phyloP scores from a whole-genome alignment of 2,888 invertebrate genomes.

The Quadriops clusia region DNA sequence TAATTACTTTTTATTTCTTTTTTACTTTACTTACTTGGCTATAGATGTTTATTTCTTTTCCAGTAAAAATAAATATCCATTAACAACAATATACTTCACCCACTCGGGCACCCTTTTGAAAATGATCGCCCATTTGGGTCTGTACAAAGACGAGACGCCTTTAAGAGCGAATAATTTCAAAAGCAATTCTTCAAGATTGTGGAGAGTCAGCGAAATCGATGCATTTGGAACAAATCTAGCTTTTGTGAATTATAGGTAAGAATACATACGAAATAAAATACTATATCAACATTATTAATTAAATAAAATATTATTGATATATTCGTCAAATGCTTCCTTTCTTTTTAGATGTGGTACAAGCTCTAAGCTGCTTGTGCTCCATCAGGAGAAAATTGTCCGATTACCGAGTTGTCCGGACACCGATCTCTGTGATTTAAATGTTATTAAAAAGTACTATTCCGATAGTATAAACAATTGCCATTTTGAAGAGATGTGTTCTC shows the following conservation, averaged over 20 bases:
- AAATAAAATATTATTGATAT: slow-evolving; percentile 53
- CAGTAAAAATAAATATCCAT: slow-evolving; percentile 8
- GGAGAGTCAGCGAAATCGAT: slow-evolving; percentile 51
- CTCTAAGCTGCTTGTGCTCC: slow-evolving; percentile 51
- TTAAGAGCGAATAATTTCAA: slow-evolving; percentile 38
- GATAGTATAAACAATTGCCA: slow-evolving; percentile 53
- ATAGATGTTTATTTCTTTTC: too few relatives aligned
- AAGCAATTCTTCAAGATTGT: slow-evolving; percentile 28
- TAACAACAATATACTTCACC: slow-evolving; percentile 44
- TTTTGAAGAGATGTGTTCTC: slow-evolving; percentile 51
- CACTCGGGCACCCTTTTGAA: slow-evolving; percentile 71
- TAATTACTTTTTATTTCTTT: slow-evolving; percentile 1
- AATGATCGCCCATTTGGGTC: slow-evolving; percentile 50
- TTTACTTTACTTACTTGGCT: too few relatives aligned
- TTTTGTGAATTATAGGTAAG: too few relatives aligned
- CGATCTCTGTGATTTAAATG: slow-evolving; percentile 54
- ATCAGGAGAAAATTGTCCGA: slow-evolving; percentile 60
- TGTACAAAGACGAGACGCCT: slow-evolving; percentile 49
- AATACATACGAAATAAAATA: too few relatives aligned
- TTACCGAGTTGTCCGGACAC: slow-evolving; percentile 51
- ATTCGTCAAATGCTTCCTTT: slow-evolving; percentile 63
- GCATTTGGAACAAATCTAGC: slow-evolving; percentile 67
- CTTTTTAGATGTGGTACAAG: slow-evolving; percentile 40
- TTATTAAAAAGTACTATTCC: slow-evolving; percentile 44
- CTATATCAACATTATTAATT: too few relatives aligned